A percentile compares a stretch with the other conserved stretches of the same genome.
Evolutionary conservation across 2,797 vertebrate species (phyloP).

Genomic region (Anas bahamensis): DNA sequence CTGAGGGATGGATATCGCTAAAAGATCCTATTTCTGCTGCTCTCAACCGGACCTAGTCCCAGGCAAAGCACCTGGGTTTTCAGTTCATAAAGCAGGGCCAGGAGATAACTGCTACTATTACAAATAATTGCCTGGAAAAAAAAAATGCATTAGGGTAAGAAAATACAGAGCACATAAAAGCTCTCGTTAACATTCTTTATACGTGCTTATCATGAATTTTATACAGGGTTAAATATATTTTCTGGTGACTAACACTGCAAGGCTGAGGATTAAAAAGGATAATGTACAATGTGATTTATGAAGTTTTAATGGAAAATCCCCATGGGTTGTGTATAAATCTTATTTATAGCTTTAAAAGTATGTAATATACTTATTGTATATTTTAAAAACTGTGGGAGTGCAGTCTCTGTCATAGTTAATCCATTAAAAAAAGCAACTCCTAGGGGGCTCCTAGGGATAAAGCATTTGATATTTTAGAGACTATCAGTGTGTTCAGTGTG

Average conservation of each 20-base stretch:
- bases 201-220: conserved; percentile 47
- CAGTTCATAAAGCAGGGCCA: not conserved
- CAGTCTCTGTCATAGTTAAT: conserved; percentile 75
- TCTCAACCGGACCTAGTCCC: not conserved
- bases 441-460: conserved; percentile 45
- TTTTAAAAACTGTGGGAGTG: conserved; percentile 73
- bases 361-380: conserved; percentile 79
- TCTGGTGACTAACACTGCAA: conserved; percentile 58
- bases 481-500: not conserved
- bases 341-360: conserved; percentile 79
- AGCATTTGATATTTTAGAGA: conserved; percentile 37
- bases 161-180: conserved; percentile 38
- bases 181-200: conserved; percentile 55
- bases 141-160: not conserved
- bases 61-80: not conserved
- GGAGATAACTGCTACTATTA: not conserved
- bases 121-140: conserved; percentile 22
- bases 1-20: not conserved
- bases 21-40: not conserved
- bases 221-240: conserved; percentile 71
- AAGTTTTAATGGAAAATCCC: conserved; percentile 82
- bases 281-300: conserved; percentile 77
- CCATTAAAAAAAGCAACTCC: conserved; percentile 69
- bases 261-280: conserved; percentile 75
- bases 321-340: conserved; percentile 80